Evolutionary conservation across 2,113 vertebrate genomes (phyloP).

Genomic region (Monopterus albus): DNA sequence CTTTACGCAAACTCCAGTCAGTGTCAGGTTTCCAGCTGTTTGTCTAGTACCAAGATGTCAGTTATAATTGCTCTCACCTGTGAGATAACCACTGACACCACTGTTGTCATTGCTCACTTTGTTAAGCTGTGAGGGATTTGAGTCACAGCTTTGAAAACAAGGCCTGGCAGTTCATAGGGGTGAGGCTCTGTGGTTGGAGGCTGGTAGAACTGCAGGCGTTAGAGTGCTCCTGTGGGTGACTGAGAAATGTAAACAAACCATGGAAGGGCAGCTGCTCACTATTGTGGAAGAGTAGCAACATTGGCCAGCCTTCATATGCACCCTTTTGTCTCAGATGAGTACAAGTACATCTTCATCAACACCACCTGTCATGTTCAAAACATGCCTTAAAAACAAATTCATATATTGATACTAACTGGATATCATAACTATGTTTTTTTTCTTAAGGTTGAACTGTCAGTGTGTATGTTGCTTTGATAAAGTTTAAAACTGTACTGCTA

Average conservation of each 20-base stretch:
- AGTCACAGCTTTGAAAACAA: conserved; percentile 67
- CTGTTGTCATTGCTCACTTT: conserved; percentile 68
- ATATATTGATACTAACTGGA: too few relatives aligned
- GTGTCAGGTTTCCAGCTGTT: conserved; percentile 67
- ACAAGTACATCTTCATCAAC: conserved; percentile 16
- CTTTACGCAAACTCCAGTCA: conserved; percentile 32
- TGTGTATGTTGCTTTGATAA: background rate
- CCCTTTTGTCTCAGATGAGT: conserved; percentile 10
- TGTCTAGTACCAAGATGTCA: conserved; percentile 53
- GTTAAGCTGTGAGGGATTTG: conserved; percentile 70
- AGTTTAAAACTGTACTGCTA: too few relatives aligned
- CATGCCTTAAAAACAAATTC: background rate
- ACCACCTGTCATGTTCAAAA: background rate
- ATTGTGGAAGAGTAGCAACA: conserved; percentile 43
- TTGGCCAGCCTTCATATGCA: conserved; percentile 9
- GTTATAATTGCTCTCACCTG: conserved; percentile 76
- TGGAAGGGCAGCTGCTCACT: conserved; percentile 65
- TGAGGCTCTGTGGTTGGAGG: conserved; percentile 66
- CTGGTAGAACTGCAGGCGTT: conserved; percentile 63
- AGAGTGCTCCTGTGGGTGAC: conserved; percentile 75
- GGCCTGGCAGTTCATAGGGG: conserved; percentile 61
- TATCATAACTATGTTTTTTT: too few relatives aligned
- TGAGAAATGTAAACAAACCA: conserved; percentile 80
- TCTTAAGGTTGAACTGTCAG: background rate
- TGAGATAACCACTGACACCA: conserved; percentile 66